Evolutionary conservation across 2,113 vertebrate species (phyloP).

Genomic region (Henicopernis longicauda): DNA sequence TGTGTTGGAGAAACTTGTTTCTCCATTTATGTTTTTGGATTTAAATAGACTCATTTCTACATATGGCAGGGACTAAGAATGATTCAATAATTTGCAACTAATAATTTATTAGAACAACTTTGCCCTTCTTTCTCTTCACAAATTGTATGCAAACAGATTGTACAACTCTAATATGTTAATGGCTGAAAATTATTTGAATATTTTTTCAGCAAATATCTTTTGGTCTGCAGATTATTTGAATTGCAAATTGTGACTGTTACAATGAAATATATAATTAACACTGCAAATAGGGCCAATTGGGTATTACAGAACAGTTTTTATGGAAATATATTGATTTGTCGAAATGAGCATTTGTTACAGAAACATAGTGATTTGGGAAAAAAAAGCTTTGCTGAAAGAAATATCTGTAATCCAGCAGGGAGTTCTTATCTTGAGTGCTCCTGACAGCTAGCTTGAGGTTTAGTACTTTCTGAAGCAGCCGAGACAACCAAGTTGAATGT

Average conservation of each 20-base stretch:
- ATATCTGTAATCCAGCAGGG: not conserved
- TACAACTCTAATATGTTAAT: conserved; percentile 8
- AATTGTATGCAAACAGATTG: conserved; percentile 48
- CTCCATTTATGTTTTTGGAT: not conserved
- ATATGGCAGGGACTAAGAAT: not conserved
- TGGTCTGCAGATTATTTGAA: conserved; percentile 25
- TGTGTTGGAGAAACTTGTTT: not conserved
- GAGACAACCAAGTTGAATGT: not conserved
- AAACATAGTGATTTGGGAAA: not conserved
- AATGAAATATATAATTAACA: conserved; percentile 28
- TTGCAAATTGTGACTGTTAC: conserved; percentile 13
- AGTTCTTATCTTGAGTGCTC: not conserved
- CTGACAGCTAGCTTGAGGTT: not conserved
- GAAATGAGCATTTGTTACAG: not conserved
- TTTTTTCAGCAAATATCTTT: conserved; percentile 24
- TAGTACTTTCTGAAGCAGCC: not conserved
- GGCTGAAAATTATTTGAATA: conserved; percentile 20
- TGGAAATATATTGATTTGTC: not conserved
- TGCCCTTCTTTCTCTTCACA: conserved; percentile 14
- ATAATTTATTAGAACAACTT: conserved; percentile 41
- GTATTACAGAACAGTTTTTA: not conserved
- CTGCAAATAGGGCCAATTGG: conserved; percentile 5
- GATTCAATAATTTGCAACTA: conserved; percentile 14
- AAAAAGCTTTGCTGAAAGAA: not conserved
- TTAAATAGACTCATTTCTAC: not conserved